Base-by-base conservation (phyloP, 2,113 vertebrate genomes). In the Anser brachyrhynchus region DNA sequence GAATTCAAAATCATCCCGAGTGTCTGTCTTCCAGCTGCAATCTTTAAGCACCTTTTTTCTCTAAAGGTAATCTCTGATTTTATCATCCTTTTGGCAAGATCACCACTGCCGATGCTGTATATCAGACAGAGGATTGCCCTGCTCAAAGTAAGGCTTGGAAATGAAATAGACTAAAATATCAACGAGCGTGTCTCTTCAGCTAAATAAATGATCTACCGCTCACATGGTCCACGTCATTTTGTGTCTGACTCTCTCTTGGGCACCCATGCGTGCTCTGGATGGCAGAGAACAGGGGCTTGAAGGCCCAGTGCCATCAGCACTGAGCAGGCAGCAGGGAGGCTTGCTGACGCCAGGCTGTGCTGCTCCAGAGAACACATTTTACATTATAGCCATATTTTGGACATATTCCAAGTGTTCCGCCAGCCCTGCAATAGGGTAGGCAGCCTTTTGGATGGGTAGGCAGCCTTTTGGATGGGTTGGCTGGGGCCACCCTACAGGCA, bases 11-110 rank as follows among this genome's bases (percentile, higher is more conserved):
- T 46, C 18, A 66, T 65, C 43, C 98, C 93, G 73, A 95, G 97
- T 23, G 25, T 4, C 70, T 25, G 3, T 29, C 33, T 97, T 98
- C 41, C 96, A 90, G 97, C 97, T 97, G 97, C 98, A 41, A 9
- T 81, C 80, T 74, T 37, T 35, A 46, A n/a, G 16, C 25, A 19
- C 19, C 90, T 59, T 51, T 21, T 61, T 95, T 77, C 70, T 78
- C 66, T 74, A 29, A 81, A 90, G 75, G 52, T 55, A 52, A 62
- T 81, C 9, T 83, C 2, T 1, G 35, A 26, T 57, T 89, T 95
- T 88, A 46, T 86, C 66, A 15, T 67, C 20, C 22, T 84, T 88
- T 70, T 44, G 73, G 55, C n/a, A 71, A 75, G 59, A 39, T 58
- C 57, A 21, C 23, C 11, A 0, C 37, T 59, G 41, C 41, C 20